Evolutionary conservation across 1,140 invertebrate genomes (phyloP).

Genomic region (Eubasilissa regina): DNA sequence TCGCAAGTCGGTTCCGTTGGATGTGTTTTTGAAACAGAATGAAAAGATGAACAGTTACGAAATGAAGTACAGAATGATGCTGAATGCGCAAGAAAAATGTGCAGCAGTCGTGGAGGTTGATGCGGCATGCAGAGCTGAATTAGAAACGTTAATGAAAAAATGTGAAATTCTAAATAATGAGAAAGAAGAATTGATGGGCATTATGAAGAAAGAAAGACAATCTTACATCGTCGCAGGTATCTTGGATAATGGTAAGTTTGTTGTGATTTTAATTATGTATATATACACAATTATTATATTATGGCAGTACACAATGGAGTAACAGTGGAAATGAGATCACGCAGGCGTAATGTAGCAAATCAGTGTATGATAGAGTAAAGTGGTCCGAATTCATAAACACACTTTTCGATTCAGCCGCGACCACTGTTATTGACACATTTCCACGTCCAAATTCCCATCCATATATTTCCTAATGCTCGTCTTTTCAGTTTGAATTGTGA

Average conservation of each 20-base stretch:
- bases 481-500: too few species aligned
- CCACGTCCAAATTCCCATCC: too few species aligned
- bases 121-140: background rate
- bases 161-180: conserved; percentile 31
- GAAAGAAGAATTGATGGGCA: conserved; percentile 20
- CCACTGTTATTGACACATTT: too few species aligned
- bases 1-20: conserved; percentile 63
- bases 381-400: too few species aligned
- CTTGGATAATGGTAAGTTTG: background rate
- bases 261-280: background rate
- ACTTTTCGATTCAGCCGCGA: too few species aligned
- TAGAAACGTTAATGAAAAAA: conserved; percentile 24
- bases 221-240: background rate
- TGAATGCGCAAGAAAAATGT: conserved; percentile 55
- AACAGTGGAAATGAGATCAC: too few species aligned
- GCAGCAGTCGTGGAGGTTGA: too few species aligned
- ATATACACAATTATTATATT: too few species aligned
- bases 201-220: conserved; percentile 11
- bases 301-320: too few species aligned
- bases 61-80: conserved; percentile 64
- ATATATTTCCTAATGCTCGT: too few species aligned
- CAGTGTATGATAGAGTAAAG: too few species aligned
- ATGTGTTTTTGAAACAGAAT: conserved; percentile 69
- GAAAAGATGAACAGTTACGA: conserved; percentile 62
- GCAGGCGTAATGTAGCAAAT: too few species aligned